phyloP scores from a whole-genome alignment of 2,113 vertebrate species.

The Urocolius indicus region DNA sequence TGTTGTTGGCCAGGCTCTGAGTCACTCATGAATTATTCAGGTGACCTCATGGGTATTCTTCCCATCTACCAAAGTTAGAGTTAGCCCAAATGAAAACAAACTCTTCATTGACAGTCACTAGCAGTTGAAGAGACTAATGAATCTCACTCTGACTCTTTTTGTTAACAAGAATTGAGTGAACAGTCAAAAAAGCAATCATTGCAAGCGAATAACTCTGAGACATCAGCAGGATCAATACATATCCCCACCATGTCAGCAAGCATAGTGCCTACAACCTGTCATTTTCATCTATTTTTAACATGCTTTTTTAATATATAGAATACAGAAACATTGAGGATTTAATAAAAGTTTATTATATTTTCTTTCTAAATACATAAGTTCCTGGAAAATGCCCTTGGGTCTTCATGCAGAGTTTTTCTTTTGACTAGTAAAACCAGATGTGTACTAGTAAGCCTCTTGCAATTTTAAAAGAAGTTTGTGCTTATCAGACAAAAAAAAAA shows the following conservation, averaged over 20 bases:
- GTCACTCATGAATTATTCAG: not conserved
- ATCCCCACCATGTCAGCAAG: not conserved
- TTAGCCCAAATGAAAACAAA: not conserved
- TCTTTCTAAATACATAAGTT: not conserved
- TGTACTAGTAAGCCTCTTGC: too few relatives aligned
- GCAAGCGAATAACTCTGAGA: not conserved
- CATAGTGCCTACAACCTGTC: not conserved
- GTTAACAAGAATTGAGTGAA: conserved; percentile 16
- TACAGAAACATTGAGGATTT: not conserved
- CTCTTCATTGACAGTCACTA: not conserved
- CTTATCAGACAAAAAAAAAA: too few relatives aligned
- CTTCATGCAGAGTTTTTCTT: too few relatives aligned
- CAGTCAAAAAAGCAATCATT: not conserved
- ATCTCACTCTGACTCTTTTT: not conserved
- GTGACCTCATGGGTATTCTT: not conserved
- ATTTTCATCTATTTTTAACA: not conserved
- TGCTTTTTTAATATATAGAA: not conserved
- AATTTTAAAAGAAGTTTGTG: too few relatives aligned
- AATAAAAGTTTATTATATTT: not conserved
- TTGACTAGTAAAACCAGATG: too few relatives aligned
- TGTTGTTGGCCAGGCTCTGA: not conserved
- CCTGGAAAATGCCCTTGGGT: not conserved
- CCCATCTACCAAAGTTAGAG: not conserved
- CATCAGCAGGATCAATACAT: not conserved
- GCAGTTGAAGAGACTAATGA: not conserved